These are phyloP conservation scores for Zelostemma sp. DNA, from an alignment of 1,140 invertebrate genomes.

Conservation along the genomic window DNA sequence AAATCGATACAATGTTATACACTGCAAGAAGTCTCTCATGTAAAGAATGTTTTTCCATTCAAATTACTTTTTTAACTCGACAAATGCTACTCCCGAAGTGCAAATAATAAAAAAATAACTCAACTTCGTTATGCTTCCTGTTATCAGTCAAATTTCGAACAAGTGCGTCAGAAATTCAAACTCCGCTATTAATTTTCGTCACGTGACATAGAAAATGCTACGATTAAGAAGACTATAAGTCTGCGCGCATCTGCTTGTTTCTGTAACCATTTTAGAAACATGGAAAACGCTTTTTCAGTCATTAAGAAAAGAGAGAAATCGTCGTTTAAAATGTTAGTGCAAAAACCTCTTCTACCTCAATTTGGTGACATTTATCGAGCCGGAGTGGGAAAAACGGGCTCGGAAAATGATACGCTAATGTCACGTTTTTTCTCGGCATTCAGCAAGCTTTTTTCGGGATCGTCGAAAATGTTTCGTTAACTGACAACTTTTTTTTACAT, in stretches of 20 bases:
- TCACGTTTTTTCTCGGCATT: slow-evolving; percentile 72
- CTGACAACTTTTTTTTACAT: slow-evolving; percentile 34
- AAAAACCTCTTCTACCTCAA: slow-evolving; percentile 78
- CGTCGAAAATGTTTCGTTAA: slow-evolving; percentile 40
- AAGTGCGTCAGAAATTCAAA: too few species aligned
- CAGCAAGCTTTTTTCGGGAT: slow-evolving; percentile 65
- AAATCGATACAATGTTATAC: too few species aligned
- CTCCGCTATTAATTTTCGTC: too few species aligned
- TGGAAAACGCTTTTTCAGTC: slow-evolving; percentile 9
- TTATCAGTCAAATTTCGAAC: too few species aligned
- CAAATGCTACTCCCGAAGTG: too few species aligned
- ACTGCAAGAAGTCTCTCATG: too few species aligned
- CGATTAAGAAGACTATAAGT: too few species aligned
- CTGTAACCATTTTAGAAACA: slow-evolving; percentile 75
- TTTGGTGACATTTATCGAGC: slow-evolving; percentile 80
- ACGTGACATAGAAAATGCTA: too few species aligned
- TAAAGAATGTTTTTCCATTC: too few species aligned
- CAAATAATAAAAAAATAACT: too few species aligned
- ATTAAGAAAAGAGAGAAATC: slow-evolving; percentile 13
- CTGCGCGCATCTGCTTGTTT: slow-evolving; percentile 83
- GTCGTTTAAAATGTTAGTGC: not conserved
- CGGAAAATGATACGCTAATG: slow-evolving; percentile 81
- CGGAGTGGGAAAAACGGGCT: slow-evolving; percentile 85
- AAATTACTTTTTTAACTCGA: too few species aligned
- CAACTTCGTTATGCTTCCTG: too few species aligned